Evolutionary conservation across 2,797 vertebrate species (phyloP), one percentile per base, ranked within the genome.

Genomic region (Amazona finschi): DNA sequence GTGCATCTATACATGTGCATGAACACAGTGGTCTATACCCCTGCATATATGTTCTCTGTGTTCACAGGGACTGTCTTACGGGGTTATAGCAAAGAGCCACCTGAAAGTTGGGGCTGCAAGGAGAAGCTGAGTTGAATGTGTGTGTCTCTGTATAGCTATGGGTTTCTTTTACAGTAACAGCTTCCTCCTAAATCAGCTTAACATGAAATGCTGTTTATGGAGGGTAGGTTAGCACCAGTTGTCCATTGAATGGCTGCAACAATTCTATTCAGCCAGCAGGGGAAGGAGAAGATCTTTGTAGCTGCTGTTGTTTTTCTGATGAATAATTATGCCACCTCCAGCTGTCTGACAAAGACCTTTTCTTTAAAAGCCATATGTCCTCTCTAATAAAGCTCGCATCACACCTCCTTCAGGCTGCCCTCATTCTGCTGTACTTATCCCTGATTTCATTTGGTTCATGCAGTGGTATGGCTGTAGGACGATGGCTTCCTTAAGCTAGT

Each of bases 361-460:
- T 81, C 92, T 92, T 89, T 81, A 73, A 90, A 93, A 89, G 64
- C 89, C 82, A 50, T 94, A 89, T 92, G 89, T 93, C 62, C 62
- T 79, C 60, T 58, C 82, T 81, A 84, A 87, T 86, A 89, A 91
- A 93, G 22, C 36, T 89, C 65, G 65, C 36, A 73, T 91, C 85
- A 88, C 91, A 93, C 82, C 79, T 95, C 85, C 91, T 87, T 93
- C 89, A 92, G 85, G 82, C 87, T 93, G 92, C 73, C 80, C 72
- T 87, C 65, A 31, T 92, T 90, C 75, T 90, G 49, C 78, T 83
- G 50, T 66, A 78, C 75, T 92, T 85, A 70, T 8, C 39, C 65
- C 65, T 9, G 5, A 89, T 73, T 93, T 89, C 31, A 43, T 84
- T 62, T 79, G 49, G 70, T 64, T 92, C 50, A 41, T 41, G 53